Conservation (phyloP, 2,888 invertebrate genomes). For the Didymodactylos carnosus region DNA sequence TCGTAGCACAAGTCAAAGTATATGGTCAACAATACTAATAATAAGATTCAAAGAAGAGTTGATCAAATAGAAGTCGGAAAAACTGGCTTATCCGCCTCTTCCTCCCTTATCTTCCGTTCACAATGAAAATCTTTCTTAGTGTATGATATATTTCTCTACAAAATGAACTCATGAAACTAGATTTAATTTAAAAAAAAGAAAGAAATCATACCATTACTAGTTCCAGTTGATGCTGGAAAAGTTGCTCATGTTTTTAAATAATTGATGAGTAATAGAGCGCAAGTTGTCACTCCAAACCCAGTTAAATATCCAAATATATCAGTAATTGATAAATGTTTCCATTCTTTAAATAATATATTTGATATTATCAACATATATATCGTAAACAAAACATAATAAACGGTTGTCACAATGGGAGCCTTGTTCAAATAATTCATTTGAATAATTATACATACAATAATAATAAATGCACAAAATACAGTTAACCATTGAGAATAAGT, state of each 20-base stretch:
- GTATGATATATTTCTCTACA: no score
- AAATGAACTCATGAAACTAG: no score
- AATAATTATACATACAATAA: slow-evolving; percentile 38
- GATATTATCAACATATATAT: slow-evolving; percentile 39
- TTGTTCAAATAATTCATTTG: slow-evolving; percentile 86
- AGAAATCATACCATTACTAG: no score
- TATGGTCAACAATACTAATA: no score
- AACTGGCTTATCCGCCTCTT: no score
- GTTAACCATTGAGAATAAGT: slow-evolving; percentile 5
- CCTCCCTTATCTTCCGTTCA: no score
- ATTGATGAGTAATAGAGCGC: slow-evolving; percentile 10
- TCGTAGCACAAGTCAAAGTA: no score
- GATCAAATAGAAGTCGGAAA: no score
- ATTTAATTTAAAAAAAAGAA: no score
- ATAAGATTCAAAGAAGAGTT: no score
- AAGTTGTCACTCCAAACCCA: slow-evolving; percentile 6
- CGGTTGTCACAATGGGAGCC: slow-evolving; percentile 76
- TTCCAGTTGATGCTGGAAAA: no score
- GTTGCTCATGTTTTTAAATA: slow-evolving; percentile 13
- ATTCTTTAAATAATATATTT: slow-evolving; percentile 7
- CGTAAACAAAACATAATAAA: slow-evolving; percentile 91
- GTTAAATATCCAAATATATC: slow-evolving; percentile 5
- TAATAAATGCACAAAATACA: not conserved
- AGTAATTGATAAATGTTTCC: not conserved
- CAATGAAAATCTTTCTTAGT: no score